A percentile compares a stretch with the other conserved stretches of the same genome.
Evolutionary conservation across 2,888 invertebrate genomes (phyloP).

Genomic region (Sipha maydis): DNA sequence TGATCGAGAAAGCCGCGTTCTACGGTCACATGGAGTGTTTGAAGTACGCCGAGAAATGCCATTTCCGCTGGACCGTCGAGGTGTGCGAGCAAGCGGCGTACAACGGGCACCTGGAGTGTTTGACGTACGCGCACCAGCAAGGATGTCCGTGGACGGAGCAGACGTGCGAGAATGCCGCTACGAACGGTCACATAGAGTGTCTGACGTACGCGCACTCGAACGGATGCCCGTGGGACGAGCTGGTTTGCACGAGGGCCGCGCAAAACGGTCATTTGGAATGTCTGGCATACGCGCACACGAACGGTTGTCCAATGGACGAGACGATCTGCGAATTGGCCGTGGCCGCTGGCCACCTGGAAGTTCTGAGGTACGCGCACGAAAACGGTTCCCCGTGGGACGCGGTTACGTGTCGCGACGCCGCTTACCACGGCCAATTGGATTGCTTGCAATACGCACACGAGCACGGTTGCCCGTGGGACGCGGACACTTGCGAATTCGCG

Average conservation of each 20-base stretch:
- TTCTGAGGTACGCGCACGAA: neutral
- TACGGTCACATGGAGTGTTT: neutral
- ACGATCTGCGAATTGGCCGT: neutral
- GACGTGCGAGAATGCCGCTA: neutral
- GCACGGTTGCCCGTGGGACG: neutral
- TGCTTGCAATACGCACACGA: too few species aligned
- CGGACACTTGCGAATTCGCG: neutral
- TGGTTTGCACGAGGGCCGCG: neutral
- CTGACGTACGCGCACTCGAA: neutral
- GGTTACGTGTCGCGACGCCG: neutral
- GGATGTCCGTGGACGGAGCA: neutral
- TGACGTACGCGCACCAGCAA: neutral
- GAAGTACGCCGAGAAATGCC: neutral
- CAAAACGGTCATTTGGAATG: neutral
- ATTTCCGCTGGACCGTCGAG: neutral
- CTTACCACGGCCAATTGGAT: too few species aligned
- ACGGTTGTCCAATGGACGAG: neutral
- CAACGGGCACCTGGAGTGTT: neutral
- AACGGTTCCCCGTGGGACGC: neutral
- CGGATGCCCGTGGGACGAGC: neutral
- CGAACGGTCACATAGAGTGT: neutral
- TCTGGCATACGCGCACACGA: neutral
- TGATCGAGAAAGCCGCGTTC: neutral
- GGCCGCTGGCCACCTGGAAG: neutral
- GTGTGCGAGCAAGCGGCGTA: neutral